These are phyloP conservation scores for Mungos mungo DNA, from an alignment of 2,113 vertebrate species.

Conservation along the genomic window DNA sequence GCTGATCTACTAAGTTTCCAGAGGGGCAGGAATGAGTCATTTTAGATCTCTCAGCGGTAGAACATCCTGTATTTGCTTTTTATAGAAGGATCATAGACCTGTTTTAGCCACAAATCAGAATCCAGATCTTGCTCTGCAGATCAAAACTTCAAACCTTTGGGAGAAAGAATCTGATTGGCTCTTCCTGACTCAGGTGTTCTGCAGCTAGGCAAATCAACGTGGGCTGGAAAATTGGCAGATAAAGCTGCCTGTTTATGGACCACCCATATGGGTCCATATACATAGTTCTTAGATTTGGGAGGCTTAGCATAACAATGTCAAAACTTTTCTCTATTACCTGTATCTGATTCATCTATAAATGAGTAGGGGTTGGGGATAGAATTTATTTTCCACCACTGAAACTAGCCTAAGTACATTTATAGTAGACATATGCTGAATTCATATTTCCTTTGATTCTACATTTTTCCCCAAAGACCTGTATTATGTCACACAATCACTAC, in stretches of 20 bases:
- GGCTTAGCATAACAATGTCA: not conserved
- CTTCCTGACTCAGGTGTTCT: not conserved
- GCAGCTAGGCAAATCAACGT: not conserved
- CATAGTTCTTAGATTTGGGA: not conserved
- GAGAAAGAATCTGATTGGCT: not conserved
- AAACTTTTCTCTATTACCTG: not conserved
- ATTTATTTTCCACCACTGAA: not conserved
- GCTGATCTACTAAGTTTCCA: not conserved
- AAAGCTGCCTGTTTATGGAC: not conserved
- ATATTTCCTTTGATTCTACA: not conserved
- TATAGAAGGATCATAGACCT: not conserved
- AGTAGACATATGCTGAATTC: not conserved
- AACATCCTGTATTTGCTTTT: not conserved
- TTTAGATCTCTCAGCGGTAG: not conserved
- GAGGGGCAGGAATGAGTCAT: not conserved
- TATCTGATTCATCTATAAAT: not conserved
- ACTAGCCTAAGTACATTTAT: not conserved
- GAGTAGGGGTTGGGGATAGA: not conserved
- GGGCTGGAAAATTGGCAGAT: not conserved
- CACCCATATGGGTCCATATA: not conserved
- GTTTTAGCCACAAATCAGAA: not conserved
- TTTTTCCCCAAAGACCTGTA: not conserved
- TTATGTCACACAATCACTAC: not conserved
- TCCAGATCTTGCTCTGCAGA: not conserved
- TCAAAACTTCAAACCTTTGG: not conserved